A percentile compares a stretch with the other conserved stretches of the same genome.
Evolutionary conservation across 2,113 vertebrate genomes (phyloP).

Genomic region (Dasyprocta punctata): DNA sequence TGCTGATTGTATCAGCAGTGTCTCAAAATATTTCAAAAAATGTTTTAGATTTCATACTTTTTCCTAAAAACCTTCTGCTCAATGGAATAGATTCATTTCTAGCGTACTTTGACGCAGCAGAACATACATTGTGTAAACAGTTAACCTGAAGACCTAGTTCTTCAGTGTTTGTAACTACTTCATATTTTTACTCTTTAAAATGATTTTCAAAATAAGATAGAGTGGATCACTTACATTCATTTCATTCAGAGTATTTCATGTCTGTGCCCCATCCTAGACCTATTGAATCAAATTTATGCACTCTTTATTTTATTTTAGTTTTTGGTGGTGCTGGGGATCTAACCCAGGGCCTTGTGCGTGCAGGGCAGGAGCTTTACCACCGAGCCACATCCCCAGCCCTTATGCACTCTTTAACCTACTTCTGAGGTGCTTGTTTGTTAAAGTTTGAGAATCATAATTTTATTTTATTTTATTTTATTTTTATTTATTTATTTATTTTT

Average conservation of each 20-base stretch:
- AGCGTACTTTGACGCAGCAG: background rate
- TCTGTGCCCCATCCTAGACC: background rate
- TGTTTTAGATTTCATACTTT: background rate
- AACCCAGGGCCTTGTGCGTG: no score
- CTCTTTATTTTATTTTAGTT: background rate
- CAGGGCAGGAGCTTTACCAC: no score
- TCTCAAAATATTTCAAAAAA: constrained; percentile 26
- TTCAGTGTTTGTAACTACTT: constrained; percentile 11
- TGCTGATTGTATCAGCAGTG: background rate
- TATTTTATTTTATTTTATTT: no score
- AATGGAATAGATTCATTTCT: background rate
- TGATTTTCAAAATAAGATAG: constrained; percentile 43
- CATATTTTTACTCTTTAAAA: constrained; percentile 8
- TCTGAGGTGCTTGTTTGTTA: background rate
- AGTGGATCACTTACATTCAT: background rate
- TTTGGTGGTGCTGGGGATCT: no score
- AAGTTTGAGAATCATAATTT: background rate
- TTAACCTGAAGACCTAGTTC: background rate
- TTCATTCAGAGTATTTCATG: background rate
- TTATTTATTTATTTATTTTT: no score
- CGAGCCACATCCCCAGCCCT: no score
- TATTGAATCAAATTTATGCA: background rate
- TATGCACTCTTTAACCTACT: background rate
- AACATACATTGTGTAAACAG: background rate
- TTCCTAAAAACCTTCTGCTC: constrained; percentile 4